Evolutionary conservation across 1,140 invertebrate genomes (phyloP).

Genomic region (Sipha flava): DNA sequence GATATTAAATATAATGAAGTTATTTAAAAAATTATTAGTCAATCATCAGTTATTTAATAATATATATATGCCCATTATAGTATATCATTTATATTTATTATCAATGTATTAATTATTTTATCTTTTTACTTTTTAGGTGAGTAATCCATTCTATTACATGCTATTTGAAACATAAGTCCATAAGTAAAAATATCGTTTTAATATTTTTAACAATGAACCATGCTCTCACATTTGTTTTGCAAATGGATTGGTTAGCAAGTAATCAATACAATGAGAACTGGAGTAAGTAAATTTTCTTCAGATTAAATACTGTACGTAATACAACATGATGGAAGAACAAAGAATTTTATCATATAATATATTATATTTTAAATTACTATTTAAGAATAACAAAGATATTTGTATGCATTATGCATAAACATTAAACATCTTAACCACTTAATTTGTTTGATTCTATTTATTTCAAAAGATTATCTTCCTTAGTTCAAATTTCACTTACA

Average conservation of each 20-base stretch:
- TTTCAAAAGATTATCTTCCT: background rate
- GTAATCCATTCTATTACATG: background rate
- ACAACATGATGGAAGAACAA: background rate
- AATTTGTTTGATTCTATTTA: background rate
- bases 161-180: background rate
- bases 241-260: constrained; percentile 24
- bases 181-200: background rate
- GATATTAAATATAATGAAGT: no score
- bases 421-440: no score
- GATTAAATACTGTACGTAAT: background rate
- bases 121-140: constrained; percentile 9
- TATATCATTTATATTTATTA: no score
- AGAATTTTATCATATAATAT: background rate
- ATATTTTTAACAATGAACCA: constrained; percentile 3
- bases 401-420: background rate
- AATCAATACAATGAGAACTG: background rate
- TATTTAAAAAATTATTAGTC: no score
- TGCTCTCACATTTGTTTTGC: constrained; percentile 23
- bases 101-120: background rate
- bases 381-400: background rate
- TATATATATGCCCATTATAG: no score
- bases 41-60: no score
- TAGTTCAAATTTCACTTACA: background rate
- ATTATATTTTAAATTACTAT: no score
- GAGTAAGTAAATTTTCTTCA: background rate